phyloP scores from a whole-genome alignment of 2,113 vertebrate genomes.

The Charadrius vociferus region DNA sequence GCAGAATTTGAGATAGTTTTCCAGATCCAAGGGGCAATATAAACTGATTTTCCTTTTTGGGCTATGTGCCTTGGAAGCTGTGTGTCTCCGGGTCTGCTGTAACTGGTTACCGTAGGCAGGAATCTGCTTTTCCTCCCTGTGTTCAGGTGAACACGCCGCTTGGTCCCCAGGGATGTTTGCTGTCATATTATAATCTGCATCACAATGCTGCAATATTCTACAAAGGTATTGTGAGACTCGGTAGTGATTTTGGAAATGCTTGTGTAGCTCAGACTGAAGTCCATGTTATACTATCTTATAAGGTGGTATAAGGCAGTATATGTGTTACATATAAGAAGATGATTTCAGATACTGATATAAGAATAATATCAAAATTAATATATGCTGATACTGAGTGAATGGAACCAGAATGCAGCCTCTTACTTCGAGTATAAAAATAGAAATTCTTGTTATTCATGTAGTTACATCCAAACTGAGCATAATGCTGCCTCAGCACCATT shows the following conservation, averaged over 20 bases:
- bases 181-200: neutral
- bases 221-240: neutral
- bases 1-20: neutral
- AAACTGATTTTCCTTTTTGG: neutral
- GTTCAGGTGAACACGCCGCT: neutral
- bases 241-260: neutral
- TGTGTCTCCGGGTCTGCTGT: neutral
- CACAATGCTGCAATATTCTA: neutral
- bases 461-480: neutral
- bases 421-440: neutral
- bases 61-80: neutral
- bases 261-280: neutral
- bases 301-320: neutral
- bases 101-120: neutral
- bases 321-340: neutral
- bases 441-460: neutral
- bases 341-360: neutral
- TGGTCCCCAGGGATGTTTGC: neutral
- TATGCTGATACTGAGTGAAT: neutral
- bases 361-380: neutral
- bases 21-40: neutral
- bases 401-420: neutral
- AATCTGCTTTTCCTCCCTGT: neutral
- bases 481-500: neutral
- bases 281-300: neutral